phyloP scores from a whole-genome alignment of 30 jellyfish, hydroid and myxozoan genomes.

The Chrysaora quinquecirrha region DNA sequence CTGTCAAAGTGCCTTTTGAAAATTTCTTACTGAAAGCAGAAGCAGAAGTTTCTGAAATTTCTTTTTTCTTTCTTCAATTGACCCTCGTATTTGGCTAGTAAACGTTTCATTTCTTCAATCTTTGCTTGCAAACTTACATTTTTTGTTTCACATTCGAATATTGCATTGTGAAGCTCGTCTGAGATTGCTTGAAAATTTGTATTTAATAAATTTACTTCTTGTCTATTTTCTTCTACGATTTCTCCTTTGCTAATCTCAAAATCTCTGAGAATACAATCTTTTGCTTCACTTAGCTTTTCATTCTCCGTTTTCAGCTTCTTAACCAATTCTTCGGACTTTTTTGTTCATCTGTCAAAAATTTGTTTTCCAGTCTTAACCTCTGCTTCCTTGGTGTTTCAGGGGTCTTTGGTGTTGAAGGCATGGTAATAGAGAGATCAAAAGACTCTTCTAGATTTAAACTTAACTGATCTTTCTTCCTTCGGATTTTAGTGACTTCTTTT shows the following conservation, averaged over 20 bases:
- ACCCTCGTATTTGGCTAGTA: background rate
- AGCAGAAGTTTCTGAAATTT: background rate
- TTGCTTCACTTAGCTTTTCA: background rate
- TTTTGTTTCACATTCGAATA: background rate
- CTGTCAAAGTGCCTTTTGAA: background rate
- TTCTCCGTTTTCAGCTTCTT: conserved; percentile 7
- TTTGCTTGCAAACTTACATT: background rate
- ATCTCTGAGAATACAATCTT: background rate
- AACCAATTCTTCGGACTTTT: background rate
- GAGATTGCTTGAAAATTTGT: background rate
- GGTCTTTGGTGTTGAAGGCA: background rate
- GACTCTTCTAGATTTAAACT: background rate
- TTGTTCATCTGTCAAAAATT: background rate
- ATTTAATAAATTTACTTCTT: background rate
- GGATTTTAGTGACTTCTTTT: background rate
- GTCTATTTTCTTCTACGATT: background rate
- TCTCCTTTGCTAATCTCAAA: background rate
- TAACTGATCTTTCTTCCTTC: background rate
- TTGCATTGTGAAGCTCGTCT: background rate
- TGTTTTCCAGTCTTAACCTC: background rate
- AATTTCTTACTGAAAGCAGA: background rate
- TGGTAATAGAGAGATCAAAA: background rate
- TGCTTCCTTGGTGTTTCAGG: conserved; percentile 19
- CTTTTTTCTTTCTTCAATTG: background rate
- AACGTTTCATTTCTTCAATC: background rate